A percentile compares a stretch with the other conserved stretches of the same genome.
phyloP scores from a whole-genome alignment of 2,888 invertebrate species.

The Rapana venosa region DNA sequence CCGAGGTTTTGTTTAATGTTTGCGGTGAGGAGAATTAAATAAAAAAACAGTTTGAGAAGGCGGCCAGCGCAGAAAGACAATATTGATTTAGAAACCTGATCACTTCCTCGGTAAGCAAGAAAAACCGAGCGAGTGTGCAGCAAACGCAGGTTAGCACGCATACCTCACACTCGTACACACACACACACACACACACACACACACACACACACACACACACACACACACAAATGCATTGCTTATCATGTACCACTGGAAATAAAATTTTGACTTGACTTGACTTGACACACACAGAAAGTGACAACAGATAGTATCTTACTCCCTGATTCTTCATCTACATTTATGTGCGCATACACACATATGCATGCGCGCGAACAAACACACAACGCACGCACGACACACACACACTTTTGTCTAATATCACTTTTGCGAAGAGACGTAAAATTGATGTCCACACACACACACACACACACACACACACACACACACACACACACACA shows the following conservation, averaged over 20 bases:
- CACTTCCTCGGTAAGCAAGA: too few species aligned
- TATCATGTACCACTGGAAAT: too few species aligned
- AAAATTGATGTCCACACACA: neutral
- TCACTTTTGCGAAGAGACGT: too few species aligned
- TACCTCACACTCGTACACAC: constrained; percentile 10
- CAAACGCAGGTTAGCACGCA: constrained; percentile 24
- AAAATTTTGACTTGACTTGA: too few species aligned
- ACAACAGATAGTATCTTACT: neutral
- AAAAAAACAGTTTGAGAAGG: too few species aligned
- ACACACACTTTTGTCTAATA: too few species aligned
- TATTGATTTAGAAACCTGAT: too few species aligned
- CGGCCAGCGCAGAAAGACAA: too few species aligned
- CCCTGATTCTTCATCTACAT: neutral
- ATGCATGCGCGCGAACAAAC: neutral
- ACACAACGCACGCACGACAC: neutral
- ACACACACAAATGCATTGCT: too few species aligned
- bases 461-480: neutral
- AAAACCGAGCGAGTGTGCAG: neutral
- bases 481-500: constrained; percentile 19
- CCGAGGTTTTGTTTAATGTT: neutral
- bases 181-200: constrained; percentile 20
- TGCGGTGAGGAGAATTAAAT: too few species aligned
- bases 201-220: neutral
- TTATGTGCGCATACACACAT: neutral
- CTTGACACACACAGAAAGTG: too few species aligned